Evolutionary conservation across 2,888 invertebrate genomes (phyloP).

Genomic region (Incurvaria masculella): DNA sequence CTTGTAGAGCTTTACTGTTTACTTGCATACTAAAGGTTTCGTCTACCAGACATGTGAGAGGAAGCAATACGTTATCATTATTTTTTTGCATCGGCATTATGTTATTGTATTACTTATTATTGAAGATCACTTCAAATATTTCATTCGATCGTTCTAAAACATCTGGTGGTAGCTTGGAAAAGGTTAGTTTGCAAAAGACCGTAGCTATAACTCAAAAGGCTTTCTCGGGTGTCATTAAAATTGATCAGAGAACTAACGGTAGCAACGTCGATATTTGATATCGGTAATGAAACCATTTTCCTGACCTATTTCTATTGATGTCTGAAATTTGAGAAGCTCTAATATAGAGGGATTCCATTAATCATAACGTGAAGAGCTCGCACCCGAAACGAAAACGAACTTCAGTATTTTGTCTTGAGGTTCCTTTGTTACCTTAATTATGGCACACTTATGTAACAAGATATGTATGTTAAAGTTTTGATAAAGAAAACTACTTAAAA

Average conservation of each 20-base stretch:
- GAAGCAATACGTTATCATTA: neutral
- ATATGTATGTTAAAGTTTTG: too few species aligned
- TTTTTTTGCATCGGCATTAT: neutral
- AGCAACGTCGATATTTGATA: neutral
- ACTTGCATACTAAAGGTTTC: neutral
- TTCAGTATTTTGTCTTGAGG: too few species aligned
- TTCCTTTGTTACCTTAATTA: too few species aligned
- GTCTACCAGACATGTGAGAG: neutral
- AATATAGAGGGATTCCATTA: too few species aligned
- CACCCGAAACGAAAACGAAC: too few species aligned
- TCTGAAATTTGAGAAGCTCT: too few species aligned
- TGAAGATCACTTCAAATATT: neutral
- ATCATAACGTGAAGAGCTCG: too few species aligned
- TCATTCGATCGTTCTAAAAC: neutral
- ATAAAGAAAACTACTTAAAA: too few species aligned
- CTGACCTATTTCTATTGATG: too few species aligned
- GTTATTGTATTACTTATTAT: neutral
- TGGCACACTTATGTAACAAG: too few species aligned
- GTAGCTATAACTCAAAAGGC: neutral
- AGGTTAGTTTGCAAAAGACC: neutral
- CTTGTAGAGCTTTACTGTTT: neutral
- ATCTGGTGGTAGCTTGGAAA: neutral
- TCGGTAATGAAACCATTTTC: too few species aligned
- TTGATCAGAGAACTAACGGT: neutral
- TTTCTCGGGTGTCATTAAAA: neutral